Base-by-base conservation (phyloP, 2,888 invertebrate genomes). In the Diplazon laetatorius region DNA sequence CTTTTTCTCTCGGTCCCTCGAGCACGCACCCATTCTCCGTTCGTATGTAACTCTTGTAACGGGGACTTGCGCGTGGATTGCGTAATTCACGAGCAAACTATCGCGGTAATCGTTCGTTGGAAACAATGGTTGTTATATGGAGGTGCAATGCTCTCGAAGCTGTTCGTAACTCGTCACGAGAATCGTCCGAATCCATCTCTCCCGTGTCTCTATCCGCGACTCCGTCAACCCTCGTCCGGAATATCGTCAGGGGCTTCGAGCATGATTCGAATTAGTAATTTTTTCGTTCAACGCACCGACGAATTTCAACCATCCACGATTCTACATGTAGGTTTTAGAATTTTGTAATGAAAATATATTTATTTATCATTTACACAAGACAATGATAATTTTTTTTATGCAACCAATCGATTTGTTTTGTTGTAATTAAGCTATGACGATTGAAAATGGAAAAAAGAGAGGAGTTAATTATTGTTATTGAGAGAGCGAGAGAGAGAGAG, bases 71-170 rank as follows among this genome's bases (percentile, higher is more conserved):
- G 72, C 69, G 70, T 59, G 55, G 44, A 52, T 78, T 78, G 74
- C 74, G 70, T 60, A 74, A 78, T 55, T 35, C 55, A 14, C 52
- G 5, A 30, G 37, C 60, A 50, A 66, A 66, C 68, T 20, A 68
- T n/a, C 66, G 75, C 63, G 73, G 82, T 86, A 86, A 86, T 86
- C 83, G 81, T 83, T 85, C 82, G 83, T 77, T 78, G 68, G 68
- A 83, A 82, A 86, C 86, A 85, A 86, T 86, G 81, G 82, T 82
- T n/a, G n/a, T n/a, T n/a, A n/a, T n/a, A n/a, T n/a, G n/a, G n/a
- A 84, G 80, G 82, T 83, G 82, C 80, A 75, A 82, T 70, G 76
- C 80, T 80, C 82, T 82, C 70, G 60, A 71, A n/a, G 44, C 20
- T 25, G 55, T 55, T 30, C 10, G 60, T 37, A 68, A 25, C 62